Evolutionary conservation across 2,113 vertebrate species (phyloP).

Genomic region (Phycodurus eques): DNA sequence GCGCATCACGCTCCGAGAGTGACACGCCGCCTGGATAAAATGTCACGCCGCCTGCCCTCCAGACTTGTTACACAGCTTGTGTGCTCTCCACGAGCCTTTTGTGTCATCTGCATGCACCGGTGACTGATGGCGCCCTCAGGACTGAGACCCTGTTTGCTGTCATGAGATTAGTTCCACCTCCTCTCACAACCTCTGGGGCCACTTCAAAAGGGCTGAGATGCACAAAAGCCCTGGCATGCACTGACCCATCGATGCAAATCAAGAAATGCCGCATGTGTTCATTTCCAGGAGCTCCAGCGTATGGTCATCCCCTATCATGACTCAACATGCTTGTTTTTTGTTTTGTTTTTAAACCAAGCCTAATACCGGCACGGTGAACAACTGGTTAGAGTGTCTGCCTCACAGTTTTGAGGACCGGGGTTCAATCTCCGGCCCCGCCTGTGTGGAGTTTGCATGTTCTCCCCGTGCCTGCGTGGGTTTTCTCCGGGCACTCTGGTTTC

Average conservation of each 20-base stretch:
- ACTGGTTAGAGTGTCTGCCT: too few species aligned
- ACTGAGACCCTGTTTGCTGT: constrained; percentile 12
- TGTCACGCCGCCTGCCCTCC: constrained; percentile 46
- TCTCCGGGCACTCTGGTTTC: too few species aligned
- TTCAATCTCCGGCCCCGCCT: too few species aligned
- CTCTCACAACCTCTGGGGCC: constrained; percentile 28
- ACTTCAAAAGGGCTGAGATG: constrained; percentile 28
- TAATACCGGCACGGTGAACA: constrained; percentile 9
- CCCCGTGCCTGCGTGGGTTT: too few species aligned
- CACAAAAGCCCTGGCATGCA: constrained; percentile 9
- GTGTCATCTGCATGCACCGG: constrained; percentile 33
- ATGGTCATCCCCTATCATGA: constrained; percentile 7
- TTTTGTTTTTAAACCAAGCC: constrained; percentile 12
- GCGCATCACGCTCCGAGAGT: constrained; percentile 25
- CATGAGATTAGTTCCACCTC: constrained; percentile 56
- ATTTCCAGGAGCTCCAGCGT: constrained; percentile 10
- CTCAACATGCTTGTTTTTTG: constrained; percentile 21
- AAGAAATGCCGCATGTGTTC: constrained; percentile 27
- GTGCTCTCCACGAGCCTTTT: constrained; percentile 21
- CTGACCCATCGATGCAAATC: constrained; percentile 13
- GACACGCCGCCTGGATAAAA: constrained; percentile 37
- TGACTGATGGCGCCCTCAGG: constrained; percentile 39
- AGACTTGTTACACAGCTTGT: constrained; percentile 34
- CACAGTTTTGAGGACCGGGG: too few species aligned
- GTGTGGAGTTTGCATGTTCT: too few species aligned